Evolutionary conservation across 2,797 vertebrate genomes (phyloP).

Genomic region (Acipenser oxyrinchus): DNA sequence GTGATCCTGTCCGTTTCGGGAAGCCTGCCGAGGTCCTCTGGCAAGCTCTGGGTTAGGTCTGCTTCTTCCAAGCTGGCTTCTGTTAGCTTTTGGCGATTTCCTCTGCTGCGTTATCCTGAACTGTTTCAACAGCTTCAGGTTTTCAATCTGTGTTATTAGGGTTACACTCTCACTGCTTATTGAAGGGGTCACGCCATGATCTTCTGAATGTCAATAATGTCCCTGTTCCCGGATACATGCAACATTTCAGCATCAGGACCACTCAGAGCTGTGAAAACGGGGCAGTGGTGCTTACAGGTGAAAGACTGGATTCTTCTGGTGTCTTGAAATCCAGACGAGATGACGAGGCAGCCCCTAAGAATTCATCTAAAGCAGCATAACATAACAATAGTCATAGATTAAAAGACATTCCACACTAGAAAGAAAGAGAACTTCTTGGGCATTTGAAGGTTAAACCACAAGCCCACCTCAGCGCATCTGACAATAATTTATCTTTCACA

Average conservation of each 20-base stretch:
- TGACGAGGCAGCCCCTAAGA: conserved; percentile 60
- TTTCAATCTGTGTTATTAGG: conserved; percentile 78
- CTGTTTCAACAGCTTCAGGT: conserved; percentile 32
- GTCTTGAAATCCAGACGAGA: conserved; percentile 51
- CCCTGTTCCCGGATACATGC: conserved; percentile 37
- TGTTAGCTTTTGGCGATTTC: conserved; percentile 53
- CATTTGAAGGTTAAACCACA: too few relatives aligned
- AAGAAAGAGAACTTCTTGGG: too few relatives aligned
- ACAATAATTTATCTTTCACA: too few relatives aligned
- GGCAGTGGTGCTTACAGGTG: conserved; percentile 8
- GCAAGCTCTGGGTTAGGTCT: conserved; percentile 24
- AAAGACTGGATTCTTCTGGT: conserved; percentile 34
- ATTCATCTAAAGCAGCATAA: conserved; percentile 62
- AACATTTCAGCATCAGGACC: conserved; percentile 35
- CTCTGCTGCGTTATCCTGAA: conserved; percentile 12
- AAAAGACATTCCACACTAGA: neutral
- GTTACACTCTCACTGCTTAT: conserved; percentile 85
- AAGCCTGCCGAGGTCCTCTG: conserved; percentile 11
- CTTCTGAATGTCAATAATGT: conserved; percentile 25
- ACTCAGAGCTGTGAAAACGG: conserved; percentile 22
- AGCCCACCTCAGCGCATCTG: too few relatives aligned
- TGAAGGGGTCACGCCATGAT: conserved; percentile 65
- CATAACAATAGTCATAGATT: neutral
- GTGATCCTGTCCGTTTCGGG: conserved; percentile 20
- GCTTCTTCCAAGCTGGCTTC: conserved; percentile 61